These are phyloP conservation scores for Hycleus phaleratus DNA, from an alignment of 1,140 invertebrate genomes.

Conservation along the genomic window DNA sequence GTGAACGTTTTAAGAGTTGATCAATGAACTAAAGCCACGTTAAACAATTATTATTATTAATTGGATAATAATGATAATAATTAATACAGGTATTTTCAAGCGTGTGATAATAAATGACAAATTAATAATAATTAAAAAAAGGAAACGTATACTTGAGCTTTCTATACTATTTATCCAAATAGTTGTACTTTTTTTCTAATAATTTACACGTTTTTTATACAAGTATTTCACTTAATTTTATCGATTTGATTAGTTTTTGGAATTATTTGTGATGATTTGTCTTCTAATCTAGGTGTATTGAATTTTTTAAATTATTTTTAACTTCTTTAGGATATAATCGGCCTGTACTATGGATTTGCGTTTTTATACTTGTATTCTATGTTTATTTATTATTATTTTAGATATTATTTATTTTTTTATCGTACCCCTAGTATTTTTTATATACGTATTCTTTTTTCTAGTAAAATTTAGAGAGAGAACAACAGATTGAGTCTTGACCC, in stretches of 20 bases:
- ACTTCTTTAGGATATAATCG: not conserved
- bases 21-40: not conserved
- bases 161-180: conserved; percentile 1
- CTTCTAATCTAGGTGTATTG: too few relatives aligned
- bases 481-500: too few relatives aligned
- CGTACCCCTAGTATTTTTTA: conserved; percentile 12
- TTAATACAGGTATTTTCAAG: conserved; percentile 29
- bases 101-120: conserved; percentile 24
- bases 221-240: conserved; percentile 11
- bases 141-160: conserved; percentile 13
- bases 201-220: too few relatives aligned
- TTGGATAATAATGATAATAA: conserved; percentile 5
- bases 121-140: not conserved
- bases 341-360: conserved; percentile 14
- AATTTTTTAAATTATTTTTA: conserved; percentile 6
- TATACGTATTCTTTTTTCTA: conserved; percentile 10
- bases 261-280: conserved; percentile 7
- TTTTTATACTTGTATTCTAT: conserved; percentile 20
- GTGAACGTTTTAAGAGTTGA: not conserved
- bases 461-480: too few relatives aligned
- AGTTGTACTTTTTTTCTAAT: conserved; percentile 15
- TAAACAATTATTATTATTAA: not conserved
- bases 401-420: conserved; percentile 10
- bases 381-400: conserved; percentile 23
- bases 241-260: conserved; percentile 7